These are phyloP conservation scores for Ophion ventricosus DNA, from an alignment of 2,888 invertebrate species.

Conservation along the genomic window DNA sequence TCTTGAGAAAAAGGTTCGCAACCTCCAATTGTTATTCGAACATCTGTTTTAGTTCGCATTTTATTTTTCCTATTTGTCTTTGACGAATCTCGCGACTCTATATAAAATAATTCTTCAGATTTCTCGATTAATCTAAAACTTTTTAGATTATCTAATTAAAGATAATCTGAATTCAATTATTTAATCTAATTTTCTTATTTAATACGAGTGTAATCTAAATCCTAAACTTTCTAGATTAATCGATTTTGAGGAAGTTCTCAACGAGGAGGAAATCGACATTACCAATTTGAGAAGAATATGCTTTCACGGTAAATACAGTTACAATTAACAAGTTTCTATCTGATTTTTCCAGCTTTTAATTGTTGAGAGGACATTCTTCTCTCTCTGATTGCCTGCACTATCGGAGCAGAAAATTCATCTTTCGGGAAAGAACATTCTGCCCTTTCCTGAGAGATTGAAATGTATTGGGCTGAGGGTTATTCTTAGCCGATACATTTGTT, in stretches of 20 bases:
- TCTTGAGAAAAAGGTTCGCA: constrained; percentile 75
- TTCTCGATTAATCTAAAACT: too few species aligned
- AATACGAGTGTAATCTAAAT: too few species aligned
- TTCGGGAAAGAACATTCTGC: too few species aligned
- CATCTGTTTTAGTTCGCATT: background rate
- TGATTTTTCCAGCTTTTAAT: background rate
- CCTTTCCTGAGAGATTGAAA: too few species aligned
- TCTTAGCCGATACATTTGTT: too few species aligned
- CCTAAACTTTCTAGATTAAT: constrained; percentile 86
- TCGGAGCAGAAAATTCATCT: too few species aligned
- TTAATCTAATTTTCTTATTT: too few species aligned
- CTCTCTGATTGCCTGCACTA: too few species aligned
- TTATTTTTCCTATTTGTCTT: constrained; percentile 74
- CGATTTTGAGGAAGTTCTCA: constrained; percentile 90
- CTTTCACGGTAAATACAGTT: constrained; percentile 89
- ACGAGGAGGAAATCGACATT: constrained; percentile 89
- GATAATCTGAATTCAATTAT: too few species aligned
- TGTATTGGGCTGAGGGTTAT: too few species aligned
- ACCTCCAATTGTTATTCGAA: background rate
- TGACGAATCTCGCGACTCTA: constrained; percentile 44
- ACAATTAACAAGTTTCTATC: background rate
- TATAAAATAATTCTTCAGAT: background rate
- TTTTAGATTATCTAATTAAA: constrained; percentile 84
- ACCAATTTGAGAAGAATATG: constrained; percentile 88
- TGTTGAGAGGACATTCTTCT: too few species aligned